phyloP scores from a whole-genome alignment of 1,140 invertebrate species.

The Matsumurasca onukii region DNA sequence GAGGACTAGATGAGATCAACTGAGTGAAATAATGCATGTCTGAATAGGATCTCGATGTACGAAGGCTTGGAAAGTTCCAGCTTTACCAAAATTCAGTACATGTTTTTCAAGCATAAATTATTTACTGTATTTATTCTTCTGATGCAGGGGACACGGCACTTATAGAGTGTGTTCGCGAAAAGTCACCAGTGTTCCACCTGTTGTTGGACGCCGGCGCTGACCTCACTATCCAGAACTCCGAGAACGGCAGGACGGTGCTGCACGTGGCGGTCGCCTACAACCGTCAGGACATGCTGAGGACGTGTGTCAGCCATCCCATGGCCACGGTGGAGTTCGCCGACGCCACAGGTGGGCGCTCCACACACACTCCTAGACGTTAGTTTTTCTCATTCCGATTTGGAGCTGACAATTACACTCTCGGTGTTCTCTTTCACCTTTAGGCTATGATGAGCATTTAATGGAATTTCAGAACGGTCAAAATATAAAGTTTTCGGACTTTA shows the following conservation, averaged over 20 bases:
- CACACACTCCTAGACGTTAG: too few relatives aligned
- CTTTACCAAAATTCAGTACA: background rate
- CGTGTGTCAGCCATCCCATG: background rate
- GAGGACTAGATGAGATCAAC: background rate
- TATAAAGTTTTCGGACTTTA: too few relatives aligned
- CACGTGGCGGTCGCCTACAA: conserved; percentile 7
- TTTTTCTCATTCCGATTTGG: too few relatives aligned
- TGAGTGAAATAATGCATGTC: background rate
- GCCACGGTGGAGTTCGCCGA: background rate
- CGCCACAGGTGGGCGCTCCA: too few relatives aligned
- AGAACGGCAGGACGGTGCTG: conserved; percentile 13
- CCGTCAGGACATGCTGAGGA: background rate
- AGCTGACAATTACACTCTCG: too few relatives aligned
- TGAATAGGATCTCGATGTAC: background rate
- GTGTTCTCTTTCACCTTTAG: too few relatives aligned
- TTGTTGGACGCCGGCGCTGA: background rate
- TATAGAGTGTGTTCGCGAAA: too few relatives aligned
- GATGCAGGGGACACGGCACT: conserved; percentile 18
- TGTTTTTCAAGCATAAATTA: background rate
- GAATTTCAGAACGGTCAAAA: too few relatives aligned
- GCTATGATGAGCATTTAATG: too few relatives aligned
- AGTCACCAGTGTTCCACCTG: background rate
- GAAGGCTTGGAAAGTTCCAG: background rate
- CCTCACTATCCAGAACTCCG: background rate
- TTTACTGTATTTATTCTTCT: background rate